Percentiles rank a stretch among this genome's conserved stretches.
Evolutionary conservation across 1,140 invertebrate species (phyloP).

Genomic region (Sitodiplosis mosellana): DNA sequence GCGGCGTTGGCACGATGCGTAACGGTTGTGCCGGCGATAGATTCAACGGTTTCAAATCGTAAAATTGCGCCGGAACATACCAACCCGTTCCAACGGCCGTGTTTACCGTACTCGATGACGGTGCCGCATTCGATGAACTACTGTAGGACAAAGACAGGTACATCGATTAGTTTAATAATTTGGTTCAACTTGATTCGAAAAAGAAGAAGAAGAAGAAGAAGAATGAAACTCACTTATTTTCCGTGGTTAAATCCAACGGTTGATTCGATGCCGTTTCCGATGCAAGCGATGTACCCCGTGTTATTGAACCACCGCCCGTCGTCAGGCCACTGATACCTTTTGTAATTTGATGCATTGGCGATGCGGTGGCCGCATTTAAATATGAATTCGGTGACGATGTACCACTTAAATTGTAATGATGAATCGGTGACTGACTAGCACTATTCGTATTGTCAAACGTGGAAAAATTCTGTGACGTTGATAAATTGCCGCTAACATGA

Average conservation of each 20-base stretch:
- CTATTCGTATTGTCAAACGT: constrained; percentile 7
- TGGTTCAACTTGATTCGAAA: too few species aligned
- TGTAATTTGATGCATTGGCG: constrained; percentile 24
- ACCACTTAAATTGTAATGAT: constrained; percentile 18
- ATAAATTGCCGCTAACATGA: neutral
- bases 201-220: too few species aligned
- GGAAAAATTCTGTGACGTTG: neutral
- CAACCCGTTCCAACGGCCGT: constrained; percentile 12
- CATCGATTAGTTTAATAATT: too few species aligned
- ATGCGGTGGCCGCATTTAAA: constrained; percentile 10
- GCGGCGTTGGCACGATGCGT: constrained; percentile 20
- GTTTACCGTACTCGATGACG: constrained; percentile 7
- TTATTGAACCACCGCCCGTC: constrained; percentile 47
- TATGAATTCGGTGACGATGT: constrained; percentile 19
- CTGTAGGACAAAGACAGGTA: neutral
- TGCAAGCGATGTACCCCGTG: constrained; percentile 41
- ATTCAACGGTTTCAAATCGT: constrained; percentile 32
- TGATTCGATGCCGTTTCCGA: constrained; percentile 20
- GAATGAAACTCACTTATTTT: constrained; percentile 6
- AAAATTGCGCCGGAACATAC: constrained; percentile 23
- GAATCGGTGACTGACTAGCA: constrained; percentile 20
- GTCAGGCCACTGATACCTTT: constrained; percentile 38
- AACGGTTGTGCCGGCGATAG: constrained; percentile 27
- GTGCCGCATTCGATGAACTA: constrained; percentile 3
- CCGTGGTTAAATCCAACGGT: constrained; percentile 22